Conservation (phyloP, 2,888 invertebrate genomes). For the Ectemnius lituratus region DNA sequence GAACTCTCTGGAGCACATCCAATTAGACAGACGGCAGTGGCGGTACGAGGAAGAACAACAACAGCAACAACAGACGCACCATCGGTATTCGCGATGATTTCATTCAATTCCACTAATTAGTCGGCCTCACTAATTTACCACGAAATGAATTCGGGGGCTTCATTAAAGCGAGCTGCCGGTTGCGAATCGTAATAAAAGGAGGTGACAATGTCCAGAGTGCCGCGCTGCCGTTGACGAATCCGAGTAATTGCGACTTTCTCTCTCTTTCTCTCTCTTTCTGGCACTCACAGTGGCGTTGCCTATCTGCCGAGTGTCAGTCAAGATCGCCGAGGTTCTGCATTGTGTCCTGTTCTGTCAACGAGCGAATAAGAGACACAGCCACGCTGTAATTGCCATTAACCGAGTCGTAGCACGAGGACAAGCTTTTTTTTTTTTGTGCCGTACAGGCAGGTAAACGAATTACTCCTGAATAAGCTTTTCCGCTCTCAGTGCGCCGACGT, state of each 20-base stretch:
- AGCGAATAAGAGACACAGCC: constrained; percentile 1
- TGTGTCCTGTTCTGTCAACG: constrained; percentile 3
- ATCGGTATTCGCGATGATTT: too few species aligned
- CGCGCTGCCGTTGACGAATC: constrained; percentile 2
- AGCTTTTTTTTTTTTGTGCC: neutral
- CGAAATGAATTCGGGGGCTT: too few species aligned
- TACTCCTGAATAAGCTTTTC: constrained; percentile 2
- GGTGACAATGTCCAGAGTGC: neutral
- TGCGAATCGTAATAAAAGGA: constrained; percentile 2
- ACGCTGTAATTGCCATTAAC: constrained; percentile 11
- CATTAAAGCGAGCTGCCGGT: too few species aligned
- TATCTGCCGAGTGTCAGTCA: constrained; percentile 5
- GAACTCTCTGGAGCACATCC: too few species aligned
- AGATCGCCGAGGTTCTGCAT: neutral
- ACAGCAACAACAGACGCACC: too few species aligned
- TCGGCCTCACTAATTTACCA: too few species aligned
- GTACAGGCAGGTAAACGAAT: constrained; percentile 2
- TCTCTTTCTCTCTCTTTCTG: too few species aligned
- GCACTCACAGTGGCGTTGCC: neutral
- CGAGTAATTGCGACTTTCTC: neutral
- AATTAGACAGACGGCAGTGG: too few species aligned
- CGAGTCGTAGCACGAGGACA: neutral
- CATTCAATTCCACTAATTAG: too few species aligned
- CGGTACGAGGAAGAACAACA: too few species aligned
- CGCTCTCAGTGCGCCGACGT: neutral